Percentiles rank a stretch among this genome's conserved stretches.
These are phyloP conservation scores for Drosophila setosimentum DNA, from an alignment of 2,888 invertebrate genomes.

Conservation along the genomic window DNA sequence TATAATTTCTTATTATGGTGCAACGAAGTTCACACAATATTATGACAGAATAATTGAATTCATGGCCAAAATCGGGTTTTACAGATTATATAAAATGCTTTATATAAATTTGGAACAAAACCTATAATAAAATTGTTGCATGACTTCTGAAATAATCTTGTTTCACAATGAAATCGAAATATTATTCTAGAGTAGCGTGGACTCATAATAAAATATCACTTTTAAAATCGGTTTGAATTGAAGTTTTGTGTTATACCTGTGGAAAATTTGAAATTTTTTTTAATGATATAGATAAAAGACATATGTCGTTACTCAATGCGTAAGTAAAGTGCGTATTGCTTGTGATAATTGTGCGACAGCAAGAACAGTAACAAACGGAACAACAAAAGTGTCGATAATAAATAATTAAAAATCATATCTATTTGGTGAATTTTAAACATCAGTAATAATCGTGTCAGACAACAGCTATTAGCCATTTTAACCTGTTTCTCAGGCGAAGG, in stretches of 20 bases:
- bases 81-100: not conserved
- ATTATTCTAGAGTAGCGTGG: not conserved
- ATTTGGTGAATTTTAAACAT: slow-evolving; percentile 29
- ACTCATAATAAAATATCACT: not conserved
- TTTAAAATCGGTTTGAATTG: not conserved
- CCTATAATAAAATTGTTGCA: not conserved
- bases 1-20: slow-evolving; percentile 15
- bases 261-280: not conserved
- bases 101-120: not conserved
- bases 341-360: slow-evolving; percentile 1
- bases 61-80: not conserved
- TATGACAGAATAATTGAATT: not conserved
- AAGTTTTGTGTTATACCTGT: not conserved
- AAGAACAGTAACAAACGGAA: slow-evolving; percentile 20
- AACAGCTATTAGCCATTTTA: slow-evolving; percentile 48
- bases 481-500: slow-evolving; percentile 19
- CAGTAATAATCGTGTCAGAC: slow-evolving; percentile 4
- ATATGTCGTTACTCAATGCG: slow-evolving; percentile 1
- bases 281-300: slow-evolving; percentile 5
- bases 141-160: not conserved
- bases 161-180: not conserved
- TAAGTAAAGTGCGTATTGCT: slow-evolving; percentile 28
- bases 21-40: slow-evolving; percentile 32
- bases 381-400: slow-evolving; percentile 29
- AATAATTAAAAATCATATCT: slow-evolving; percentile 74